A percentile compares a stretch with the other conserved stretches of the same genome.
phyloP scores from a whole-genome alignment of 2,797 vertebrate species.

The Acanthurus tractus region DNA sequence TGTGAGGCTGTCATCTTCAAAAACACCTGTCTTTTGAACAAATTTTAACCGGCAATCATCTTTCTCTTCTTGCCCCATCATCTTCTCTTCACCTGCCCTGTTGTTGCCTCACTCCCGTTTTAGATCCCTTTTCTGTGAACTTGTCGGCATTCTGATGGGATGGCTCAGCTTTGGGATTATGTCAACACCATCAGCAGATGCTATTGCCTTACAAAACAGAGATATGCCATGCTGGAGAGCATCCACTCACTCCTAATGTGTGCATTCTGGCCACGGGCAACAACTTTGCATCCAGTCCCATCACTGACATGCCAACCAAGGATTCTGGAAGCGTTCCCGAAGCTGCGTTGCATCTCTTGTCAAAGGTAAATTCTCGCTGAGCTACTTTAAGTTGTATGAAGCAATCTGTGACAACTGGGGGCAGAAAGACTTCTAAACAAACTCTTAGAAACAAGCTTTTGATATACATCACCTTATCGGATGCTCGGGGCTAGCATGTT shows the following conservation, averaged over 20 bases:
- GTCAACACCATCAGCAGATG: slow-evolving; percentile 70
- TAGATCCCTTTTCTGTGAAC: slow-evolving; percentile 53
- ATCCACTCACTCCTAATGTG: slow-evolving; percentile 66
- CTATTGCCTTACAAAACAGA: slow-evolving; percentile 72
- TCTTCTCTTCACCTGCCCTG: background rate
- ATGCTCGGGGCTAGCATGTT: slow-evolving; percentile 53
- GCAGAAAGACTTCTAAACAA: slow-evolving; percentile 55
- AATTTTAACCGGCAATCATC: slow-evolving; percentile 15
- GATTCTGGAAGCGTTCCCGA: slow-evolving; percentile 64
- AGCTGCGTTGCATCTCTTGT: slow-evolving; percentile 63
- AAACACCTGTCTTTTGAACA: slow-evolving; percentile 6
- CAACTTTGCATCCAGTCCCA: slow-evolving; percentile 66
- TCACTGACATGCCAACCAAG: slow-evolving; percentile 61
- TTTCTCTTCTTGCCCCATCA: slow-evolving; percentile 3
- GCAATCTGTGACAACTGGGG: slow-evolving; percentile 47
- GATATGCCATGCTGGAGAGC: slow-evolving; percentile 63
- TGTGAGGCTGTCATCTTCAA: background rate
- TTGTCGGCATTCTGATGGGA: slow-evolving; percentile 57
- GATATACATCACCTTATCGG: slow-evolving; percentile 53
- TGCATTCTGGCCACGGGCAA: slow-evolving; percentile 71
- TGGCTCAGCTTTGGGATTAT: slow-evolving; percentile 69
- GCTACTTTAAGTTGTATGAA: slow-evolving; percentile 58
- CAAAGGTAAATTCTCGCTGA: slow-evolving; percentile 67
- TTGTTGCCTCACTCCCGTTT: slow-evolving; percentile 27
- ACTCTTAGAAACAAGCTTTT: slow-evolving; percentile 52